Conservation (phyloP, 2,888 invertebrate genomes). For the Brachyopa scutellaris region DNA sequence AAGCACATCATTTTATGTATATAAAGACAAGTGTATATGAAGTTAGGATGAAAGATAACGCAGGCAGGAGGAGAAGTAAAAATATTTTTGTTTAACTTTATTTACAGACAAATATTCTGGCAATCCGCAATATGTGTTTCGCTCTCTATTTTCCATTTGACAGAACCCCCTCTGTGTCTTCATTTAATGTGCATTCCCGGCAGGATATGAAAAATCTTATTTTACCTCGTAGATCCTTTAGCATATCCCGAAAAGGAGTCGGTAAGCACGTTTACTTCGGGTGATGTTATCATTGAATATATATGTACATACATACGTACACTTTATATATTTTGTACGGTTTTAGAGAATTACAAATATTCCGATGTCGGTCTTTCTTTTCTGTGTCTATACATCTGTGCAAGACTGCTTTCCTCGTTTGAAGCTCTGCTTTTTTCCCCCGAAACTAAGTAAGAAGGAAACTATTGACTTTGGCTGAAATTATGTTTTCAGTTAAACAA, state of each 20-base stretch:
- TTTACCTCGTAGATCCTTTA: slow-evolving; percentile 57
- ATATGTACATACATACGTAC: background rate
- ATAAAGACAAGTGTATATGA: background rate
- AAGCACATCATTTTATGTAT: too few species aligned
- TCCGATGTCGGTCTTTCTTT: background rate
- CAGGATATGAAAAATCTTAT: slow-evolving; percentile 63
- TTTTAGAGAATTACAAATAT: slow-evolving; percentile 22
- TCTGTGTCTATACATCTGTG: background rate
- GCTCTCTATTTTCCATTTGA: slow-evolving; percentile 26
- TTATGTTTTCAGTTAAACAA: slow-evolving; percentile 67
- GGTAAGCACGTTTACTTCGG: slow-evolving; percentile 67
- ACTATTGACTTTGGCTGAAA: slow-evolving; percentile 68
- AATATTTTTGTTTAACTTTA: slow-evolving; percentile 27
- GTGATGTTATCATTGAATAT: slow-evolving; percentile 68
- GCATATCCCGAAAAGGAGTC: slow-evolving; percentile 53
- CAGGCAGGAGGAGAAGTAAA: slow-evolving; percentile 1
- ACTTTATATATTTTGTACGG: slow-evolving; percentile 35
- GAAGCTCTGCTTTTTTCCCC: background rate
- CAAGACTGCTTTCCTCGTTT: slow-evolving; percentile 1
- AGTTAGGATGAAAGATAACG: background rate
- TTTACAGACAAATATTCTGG: slow-evolving; percentile 68
- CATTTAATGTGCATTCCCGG: slow-evolving; percentile 62
- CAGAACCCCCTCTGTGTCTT: slow-evolving; percentile 28
- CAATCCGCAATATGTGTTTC: slow-evolving; percentile 63
- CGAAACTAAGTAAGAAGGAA: slow-evolving; percentile 22